A percentile compares a stretch with the other conserved stretches of the same genome.
phyloP scores from a whole-genome alignment of 2,797 vertebrate genomes.

The Sebastes vulpes region DNA sequence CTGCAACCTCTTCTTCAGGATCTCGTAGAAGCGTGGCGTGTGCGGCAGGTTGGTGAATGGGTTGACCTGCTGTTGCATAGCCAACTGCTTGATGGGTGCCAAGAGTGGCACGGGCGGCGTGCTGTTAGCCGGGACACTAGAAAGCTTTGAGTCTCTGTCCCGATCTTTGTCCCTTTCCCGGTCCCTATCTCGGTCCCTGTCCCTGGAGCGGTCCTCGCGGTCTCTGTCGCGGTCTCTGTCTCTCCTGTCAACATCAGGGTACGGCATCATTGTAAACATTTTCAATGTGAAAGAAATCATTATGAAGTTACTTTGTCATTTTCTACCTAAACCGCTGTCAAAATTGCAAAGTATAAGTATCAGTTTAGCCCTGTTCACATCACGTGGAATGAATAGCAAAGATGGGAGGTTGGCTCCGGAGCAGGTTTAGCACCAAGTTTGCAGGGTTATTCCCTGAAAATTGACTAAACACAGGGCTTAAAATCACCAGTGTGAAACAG shows the following conservation, averaged over 20 bases:
- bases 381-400: background rate
- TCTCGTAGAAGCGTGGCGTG: conserved; percentile 96
- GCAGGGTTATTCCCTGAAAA: background rate
- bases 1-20: conserved; percentile 95
- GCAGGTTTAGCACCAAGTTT: background rate
- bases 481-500: background rate
- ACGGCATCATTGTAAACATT: background rate
- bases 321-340: background rate
- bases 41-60: conserved; percentile 98
- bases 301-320: background rate
- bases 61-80: conserved; percentile 94
- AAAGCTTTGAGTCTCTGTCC: conserved; percentile 91
- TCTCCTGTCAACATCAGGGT: conserved; percentile 69
- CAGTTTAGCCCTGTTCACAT: background rate
- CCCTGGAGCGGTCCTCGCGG: conserved; percentile 92
- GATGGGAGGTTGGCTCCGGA: background rate
- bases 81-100: conserved; percentile 88
- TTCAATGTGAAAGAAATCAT: background rate
- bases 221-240: conserved; percentile 90
- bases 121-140: conserved; percentile 56
- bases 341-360: background rate
- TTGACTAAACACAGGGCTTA: background rate
- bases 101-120: conserved; percentile 59
- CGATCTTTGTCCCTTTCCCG: conserved; percentile 90
- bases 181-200: conserved; percentile 88